Evolutionary conservation across 2,888 invertebrate genomes (phyloP), one percentile per base, ranked within the genome.

Genomic region (Thymelicus lineola): DNA sequence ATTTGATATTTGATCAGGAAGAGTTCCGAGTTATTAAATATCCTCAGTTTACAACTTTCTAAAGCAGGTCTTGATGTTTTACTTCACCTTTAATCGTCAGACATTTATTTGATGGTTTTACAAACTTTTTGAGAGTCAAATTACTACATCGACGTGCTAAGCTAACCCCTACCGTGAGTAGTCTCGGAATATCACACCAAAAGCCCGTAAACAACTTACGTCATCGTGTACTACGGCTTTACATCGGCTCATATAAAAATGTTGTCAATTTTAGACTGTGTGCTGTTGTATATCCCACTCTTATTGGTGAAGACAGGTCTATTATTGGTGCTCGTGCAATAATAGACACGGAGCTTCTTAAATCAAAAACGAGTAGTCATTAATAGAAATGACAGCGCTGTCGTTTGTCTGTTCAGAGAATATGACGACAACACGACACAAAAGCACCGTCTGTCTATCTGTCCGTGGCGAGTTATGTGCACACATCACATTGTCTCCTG

Each of bases 311-410:
- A 38, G 17, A 62, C 50, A 15, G 48, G 14, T 38, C 17, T 63
- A 63, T 50, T 63, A 17, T 53, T 53, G 53, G 50, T 36, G n/a
- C 0, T 9, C n/a, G 7, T 38, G 38, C 46, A 61, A 36, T 63
- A 65, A 65, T 65, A 57, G 45, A 45, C 17, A 12, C 17, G 36
- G 14, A 63, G 63, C 14, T 53, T 63, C 63, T 50, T 36, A 50
- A 50, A 63, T 63, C 17, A 63, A 53, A 50, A 20, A 2, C 3
- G 3, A 28, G 3, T 17, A 67, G 17, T 55, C 67, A 72, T 72
- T 73, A 74, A 74, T 75, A 74, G 71, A 61, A 35, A 71, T 75
- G 76, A 75, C 71, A 48, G 42, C 64, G 35, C 28, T 42, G 15
- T n/a, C 17, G 17, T 53, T 46, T 14, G 20, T 46, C 36, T 9